Conservation (phyloP, 2,888 invertebrate species). For the Julus scanicus region DNA sequence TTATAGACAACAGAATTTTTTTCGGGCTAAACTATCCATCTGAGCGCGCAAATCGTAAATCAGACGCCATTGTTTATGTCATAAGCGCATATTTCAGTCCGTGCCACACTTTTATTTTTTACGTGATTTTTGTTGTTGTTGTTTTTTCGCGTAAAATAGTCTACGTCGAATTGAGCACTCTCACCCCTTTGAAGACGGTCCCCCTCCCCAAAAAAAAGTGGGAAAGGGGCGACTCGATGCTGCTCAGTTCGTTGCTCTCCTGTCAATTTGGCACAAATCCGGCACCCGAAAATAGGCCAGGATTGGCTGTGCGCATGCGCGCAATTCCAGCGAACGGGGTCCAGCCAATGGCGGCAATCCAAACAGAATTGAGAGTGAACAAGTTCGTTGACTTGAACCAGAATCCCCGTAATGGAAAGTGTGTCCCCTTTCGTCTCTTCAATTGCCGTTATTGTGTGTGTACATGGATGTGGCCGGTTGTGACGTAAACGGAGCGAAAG, state of each 20-base stretch:
- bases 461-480: slow-evolving; percentile 12
- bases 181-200: slow-evolving; percentile 25
- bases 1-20: neutral
- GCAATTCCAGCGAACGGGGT: neutral
- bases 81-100: neutral
- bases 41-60: neutral
- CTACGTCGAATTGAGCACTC: slow-evolving; percentile 6
- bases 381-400: slow-evolving; percentile 47
- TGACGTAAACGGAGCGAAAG: slow-evolving; percentile 28
- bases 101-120: slow-evolving; percentile 15
- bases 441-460: slow-evolving; percentile 18
- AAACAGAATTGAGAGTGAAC: slow-evolving; percentile 36
- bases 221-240: neutral
- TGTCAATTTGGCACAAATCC: slow-evolving; percentile 34
- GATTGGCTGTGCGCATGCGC: neutral
- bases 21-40: neutral
- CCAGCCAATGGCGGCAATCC: neutral
- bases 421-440: slow-evolving; percentile 38
- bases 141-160: neutral
- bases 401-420: slow-evolving; percentile 43
- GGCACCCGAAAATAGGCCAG: neutral
- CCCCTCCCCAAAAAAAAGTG: neutral
- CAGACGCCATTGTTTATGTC: slow-evolving; percentile 1
- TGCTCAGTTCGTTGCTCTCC: slow-evolving; percentile 28
- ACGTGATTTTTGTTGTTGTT: neutral